Percentiles rank a stretch among this genome's conserved stretches.
These are phyloP conservation scores for Parambassis ranga DNA, from an alignment of 2,797 vertebrate genomes.

Conservation along the genomic window DNA sequence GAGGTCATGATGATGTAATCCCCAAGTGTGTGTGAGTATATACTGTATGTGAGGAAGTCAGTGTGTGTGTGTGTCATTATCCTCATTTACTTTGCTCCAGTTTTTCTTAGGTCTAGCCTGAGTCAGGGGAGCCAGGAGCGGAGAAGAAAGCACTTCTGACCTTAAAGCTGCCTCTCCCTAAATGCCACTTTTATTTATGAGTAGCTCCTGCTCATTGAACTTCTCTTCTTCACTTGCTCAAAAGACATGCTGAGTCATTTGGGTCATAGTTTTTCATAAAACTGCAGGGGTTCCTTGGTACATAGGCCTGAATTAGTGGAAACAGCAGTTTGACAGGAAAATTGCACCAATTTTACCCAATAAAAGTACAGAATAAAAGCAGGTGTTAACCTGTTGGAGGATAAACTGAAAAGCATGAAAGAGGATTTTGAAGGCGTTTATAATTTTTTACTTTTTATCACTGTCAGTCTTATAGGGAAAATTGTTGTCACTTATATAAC, in stretches of 20 bases:
- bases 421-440: not conserved
- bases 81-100: conserved; percentile 25
- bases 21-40: conserved; percentile 24
- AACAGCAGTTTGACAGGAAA: not conserved
- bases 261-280: conserved; percentile 15
- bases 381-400: not conserved
- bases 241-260: not conserved
- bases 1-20: conserved; percentile 76
- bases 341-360: not conserved
- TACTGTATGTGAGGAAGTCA: not conserved
- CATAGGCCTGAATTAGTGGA: not conserved
- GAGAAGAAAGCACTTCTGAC: conserved; percentile 31
- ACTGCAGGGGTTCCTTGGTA: not conserved
- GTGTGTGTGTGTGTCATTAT: not conserved
- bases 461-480: too few species aligned
- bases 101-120: conserved; percentile 5
- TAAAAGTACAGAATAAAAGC: not conserved
- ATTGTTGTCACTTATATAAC: not conserved
- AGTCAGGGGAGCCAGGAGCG: conserved; percentile 17
- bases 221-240: conserved; percentile 2
- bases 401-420: not conserved
- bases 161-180: conserved; percentile 40
- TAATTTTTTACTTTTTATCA: too few species aligned
- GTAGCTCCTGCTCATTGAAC: conserved; percentile 20
- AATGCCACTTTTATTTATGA: conserved; percentile 47